Evolutionary conservation across 1,140 invertebrate species (phyloP).

Genomic region (Homarus americanus): DNA sequence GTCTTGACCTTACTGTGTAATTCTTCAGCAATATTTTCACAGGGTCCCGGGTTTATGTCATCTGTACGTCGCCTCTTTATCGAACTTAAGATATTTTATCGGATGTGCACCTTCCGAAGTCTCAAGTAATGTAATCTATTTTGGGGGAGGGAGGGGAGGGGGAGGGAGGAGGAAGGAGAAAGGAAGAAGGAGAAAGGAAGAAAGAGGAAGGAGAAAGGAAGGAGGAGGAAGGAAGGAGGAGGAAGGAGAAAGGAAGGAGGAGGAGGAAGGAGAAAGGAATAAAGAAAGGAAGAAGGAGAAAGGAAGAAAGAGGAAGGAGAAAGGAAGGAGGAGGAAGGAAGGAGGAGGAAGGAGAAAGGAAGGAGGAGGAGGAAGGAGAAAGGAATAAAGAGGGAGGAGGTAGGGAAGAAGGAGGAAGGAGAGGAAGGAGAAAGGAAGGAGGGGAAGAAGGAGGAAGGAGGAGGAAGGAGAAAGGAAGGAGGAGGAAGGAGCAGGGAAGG

Average conservation of each 20-base stretch:
- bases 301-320: neutral
- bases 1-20: too few relatives aligned
- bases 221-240: neutral
- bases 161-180: neutral
- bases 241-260: neutral
- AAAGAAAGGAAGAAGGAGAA: neutral
- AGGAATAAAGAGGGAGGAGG: too few relatives aligned
- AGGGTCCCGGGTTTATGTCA: too few relatives aligned
- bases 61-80: too few relatives aligned
- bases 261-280: neutral
- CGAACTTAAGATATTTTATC: too few relatives aligned
- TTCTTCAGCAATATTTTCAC: too few relatives aligned
- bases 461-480: neutral
- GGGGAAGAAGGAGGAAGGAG: slow-evolving; percentile 4
- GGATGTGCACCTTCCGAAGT: too few relatives aligned
- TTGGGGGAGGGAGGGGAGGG: neutral
- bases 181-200: neutral
- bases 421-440: neutral
- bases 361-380: neutral
- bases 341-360: neutral
- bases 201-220: neutral
- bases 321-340: neutral
- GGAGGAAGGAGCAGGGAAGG: too few relatives aligned
- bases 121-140: too few relatives aligned
- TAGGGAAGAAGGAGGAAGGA: too few relatives aligned